Evolutionary conservation across 2,888 invertebrate genomes (phyloP).

Genomic region (Drosophila mayaguana): DNA sequence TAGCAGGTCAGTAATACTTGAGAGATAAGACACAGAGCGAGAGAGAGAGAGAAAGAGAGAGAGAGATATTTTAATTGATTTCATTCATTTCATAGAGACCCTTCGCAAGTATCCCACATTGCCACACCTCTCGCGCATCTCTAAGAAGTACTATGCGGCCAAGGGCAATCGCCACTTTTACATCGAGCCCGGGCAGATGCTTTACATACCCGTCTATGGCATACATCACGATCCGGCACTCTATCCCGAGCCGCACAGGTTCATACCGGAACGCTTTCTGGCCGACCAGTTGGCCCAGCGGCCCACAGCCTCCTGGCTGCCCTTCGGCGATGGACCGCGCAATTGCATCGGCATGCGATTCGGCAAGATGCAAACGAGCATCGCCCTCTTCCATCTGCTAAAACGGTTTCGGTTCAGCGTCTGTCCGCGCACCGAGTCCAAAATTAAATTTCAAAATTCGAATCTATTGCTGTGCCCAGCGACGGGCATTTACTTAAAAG

Average conservation of each 20-base stretch:
- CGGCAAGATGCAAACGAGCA: slow-evolving; percentile 73
- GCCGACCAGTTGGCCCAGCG: slow-evolving; percentile 86
- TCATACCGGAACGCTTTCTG: slow-evolving; percentile 87
- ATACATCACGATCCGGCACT: slow-evolving; percentile 87
- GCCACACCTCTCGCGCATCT: slow-evolving; percentile 85
- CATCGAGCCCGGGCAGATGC: slow-evolving; percentile 86
- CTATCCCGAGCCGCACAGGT: slow-evolving; percentile 87
- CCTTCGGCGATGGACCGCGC: slow-evolving; percentile 81
- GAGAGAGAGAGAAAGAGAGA: not conserved
- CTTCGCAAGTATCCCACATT: slow-evolving; percentile 87
- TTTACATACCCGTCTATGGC: slow-evolving; percentile 86
- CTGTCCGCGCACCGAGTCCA: slow-evolving; percentile 59
- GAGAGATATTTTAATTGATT: not conserved
- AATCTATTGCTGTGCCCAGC: slow-evolving; percentile 48
- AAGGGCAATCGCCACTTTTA: slow-evolving; percentile 85
- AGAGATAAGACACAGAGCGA: not conserved
- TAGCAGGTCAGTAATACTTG: slow-evolving; percentile 82
- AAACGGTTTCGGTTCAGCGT: slow-evolving; percentile 60
- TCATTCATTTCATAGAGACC: slow-evolving; percentile 85
- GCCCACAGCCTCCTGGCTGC: slow-evolving; percentile 70
- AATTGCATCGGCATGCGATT: slow-evolving; percentile 81
- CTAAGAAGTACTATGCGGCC: slow-evolving; percentile 85
- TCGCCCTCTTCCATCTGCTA: slow-evolving; percentile 67
- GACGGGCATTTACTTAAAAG: slow-evolving; percentile 55
- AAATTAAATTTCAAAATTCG: slow-evolving; percentile 52